Conservation (phyloP, 37 sponge, comb jelly and placozoan species). For the Aphrocallistes beatrix region DNA sequence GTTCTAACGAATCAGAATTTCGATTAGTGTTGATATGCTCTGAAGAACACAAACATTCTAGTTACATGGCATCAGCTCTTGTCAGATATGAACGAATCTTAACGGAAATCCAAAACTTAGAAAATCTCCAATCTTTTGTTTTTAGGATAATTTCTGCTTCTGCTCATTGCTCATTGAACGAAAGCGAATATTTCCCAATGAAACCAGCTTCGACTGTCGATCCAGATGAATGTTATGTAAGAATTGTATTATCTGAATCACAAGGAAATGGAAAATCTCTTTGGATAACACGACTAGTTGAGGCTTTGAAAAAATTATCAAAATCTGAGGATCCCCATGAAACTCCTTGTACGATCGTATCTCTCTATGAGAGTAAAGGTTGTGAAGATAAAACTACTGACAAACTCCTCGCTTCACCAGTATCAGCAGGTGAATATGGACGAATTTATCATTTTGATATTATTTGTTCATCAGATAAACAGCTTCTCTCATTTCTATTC, state of each 20-base stretch:
- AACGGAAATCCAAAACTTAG: background rate
- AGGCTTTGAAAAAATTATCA: background rate
- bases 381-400: background rate
- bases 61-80: background rate
- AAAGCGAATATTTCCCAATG: background rate
- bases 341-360: background rate
- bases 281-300: background rate
- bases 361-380: background rate
- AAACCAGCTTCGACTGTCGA: background rate
- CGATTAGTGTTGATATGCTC: background rate
- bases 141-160: background rate
- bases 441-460: background rate
- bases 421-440: background rate
- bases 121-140: background rate
- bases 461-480: background rate
- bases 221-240: background rate
- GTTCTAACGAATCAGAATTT: background rate
- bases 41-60: background rate
- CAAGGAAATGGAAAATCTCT: background rate
- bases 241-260: background rate
- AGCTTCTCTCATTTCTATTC: background rate
- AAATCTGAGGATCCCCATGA: background rate
- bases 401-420: background rate
- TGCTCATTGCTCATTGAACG: background rate
- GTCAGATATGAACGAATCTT: background rate